These are phyloP conservation scores for Megaceryle torquata DNA, from an alignment of 2,113 vertebrate genomes.

Conservation along the genomic window DNA sequence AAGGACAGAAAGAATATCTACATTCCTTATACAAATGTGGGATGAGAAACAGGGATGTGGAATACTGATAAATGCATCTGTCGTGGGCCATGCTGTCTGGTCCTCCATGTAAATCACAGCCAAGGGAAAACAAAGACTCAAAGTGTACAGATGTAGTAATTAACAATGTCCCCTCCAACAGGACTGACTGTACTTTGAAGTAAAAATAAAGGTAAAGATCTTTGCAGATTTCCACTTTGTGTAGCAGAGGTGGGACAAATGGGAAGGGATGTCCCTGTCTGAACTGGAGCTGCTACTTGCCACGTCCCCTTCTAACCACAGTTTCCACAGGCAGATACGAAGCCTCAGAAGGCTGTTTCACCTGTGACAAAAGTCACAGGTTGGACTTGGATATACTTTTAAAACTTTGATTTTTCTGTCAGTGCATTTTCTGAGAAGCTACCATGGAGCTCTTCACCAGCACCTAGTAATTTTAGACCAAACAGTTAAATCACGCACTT, in stretches of 20 bases:
- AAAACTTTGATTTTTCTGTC: not conserved
- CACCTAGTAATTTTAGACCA: not conserved
- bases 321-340: not conserved
- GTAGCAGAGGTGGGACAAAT: not conserved
- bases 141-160: not conserved
- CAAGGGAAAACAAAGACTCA: not conserved
- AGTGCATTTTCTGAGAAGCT: not conserved
- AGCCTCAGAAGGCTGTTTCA: not conserved
- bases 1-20: not conserved
- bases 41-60: not conserved
- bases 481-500: not conserved
- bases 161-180: not conserved
- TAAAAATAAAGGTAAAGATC: not conserved
- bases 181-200: not conserved
- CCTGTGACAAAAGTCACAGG: not conserved
- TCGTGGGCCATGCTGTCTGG: not conserved
- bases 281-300: not conserved
- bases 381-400: not conserved
- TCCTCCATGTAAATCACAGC: not conserved
- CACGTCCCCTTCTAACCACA: not conserved
- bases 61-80: not conserved
- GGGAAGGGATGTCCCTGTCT: not conserved
- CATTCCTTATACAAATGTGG: not conserved
- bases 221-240: not conserved
- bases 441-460: not conserved